Base-by-base conservation (phyloP, 2,888 invertebrate genomes). In the Metellina segmentata region DNA sequence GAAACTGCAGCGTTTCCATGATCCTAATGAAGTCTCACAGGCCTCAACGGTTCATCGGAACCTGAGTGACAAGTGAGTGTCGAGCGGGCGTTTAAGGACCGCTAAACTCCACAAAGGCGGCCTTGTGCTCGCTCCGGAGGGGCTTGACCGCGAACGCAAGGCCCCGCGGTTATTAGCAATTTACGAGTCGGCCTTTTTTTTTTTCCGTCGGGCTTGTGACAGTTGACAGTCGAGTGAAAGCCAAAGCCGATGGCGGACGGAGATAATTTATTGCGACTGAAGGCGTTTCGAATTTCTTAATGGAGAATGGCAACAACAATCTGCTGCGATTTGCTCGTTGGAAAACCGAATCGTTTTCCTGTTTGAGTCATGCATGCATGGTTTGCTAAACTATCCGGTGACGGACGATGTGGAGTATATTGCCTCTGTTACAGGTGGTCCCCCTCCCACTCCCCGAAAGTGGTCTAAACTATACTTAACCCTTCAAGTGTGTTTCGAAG, bases 51-150 rank as follows among this genome's bases (percentile, higher is more conserved):
- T 83, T 83, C 83, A 83, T 34, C 13, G 83, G n/a, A 52, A 20
- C 11, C 51, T 74, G 83, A 83, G 51, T 83, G 83, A 83, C 83
- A 83, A 49, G 49, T 51, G 82, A 82, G 69, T 49, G 34, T 70
- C 70, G 69, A 71, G 70, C 34, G 48, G 69, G 16, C 48, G 34
- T 70, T 81, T 13, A 79, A 34, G 81, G 48, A 51, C 8, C 48
- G 48, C n/a, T 19, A n/a, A n/a, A 13, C n/a, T 34, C 53, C 70
- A 83, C 83, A 83, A 83, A 83, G 83, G 74, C 83, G 83, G 83
- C 53, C 34, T 74, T 83, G 72, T 83, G 52, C 11, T 34, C 7
- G 8, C 20, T n/a, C 72, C 20, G 2, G 8, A 34, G 19, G 72
- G 51, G 9, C 77, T n/a, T 49, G 49, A 77, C 51, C 69, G 20